Evolutionary conservation across 2,113 vertebrate species (phyloP).

Genomic region (Gallinago undulata): DNA sequence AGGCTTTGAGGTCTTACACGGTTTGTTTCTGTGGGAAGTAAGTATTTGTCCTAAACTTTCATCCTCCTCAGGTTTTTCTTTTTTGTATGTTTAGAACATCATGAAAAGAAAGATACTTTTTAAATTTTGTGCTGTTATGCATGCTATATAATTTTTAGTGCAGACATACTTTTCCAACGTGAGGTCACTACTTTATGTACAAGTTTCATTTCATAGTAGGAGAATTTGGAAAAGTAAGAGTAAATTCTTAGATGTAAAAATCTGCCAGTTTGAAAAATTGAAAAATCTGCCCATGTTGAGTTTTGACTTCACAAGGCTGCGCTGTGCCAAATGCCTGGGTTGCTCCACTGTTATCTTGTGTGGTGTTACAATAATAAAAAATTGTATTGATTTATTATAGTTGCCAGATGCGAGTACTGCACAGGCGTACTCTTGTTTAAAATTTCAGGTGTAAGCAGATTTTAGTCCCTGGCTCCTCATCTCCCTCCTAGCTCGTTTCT

Average conservation of each 20-base stretch:
- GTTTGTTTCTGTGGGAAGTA: neutral
- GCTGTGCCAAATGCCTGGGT: neutral
- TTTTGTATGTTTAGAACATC: neutral
- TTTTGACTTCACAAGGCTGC: neutral
- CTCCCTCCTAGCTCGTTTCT: constrained; percentile 35
- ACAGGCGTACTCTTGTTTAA: neutral
- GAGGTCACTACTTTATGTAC: neutral
- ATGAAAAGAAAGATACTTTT: neutral
- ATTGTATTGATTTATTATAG: constrained; percentile 18
- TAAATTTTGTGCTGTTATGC: neutral
- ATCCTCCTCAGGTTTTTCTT: neutral
- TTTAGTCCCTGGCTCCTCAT: constrained; percentile 40
- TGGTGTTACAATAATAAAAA: neutral
- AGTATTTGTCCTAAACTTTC: neutral
- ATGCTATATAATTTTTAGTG: neutral
- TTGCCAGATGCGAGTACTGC: neutral
- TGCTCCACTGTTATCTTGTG: neutral
- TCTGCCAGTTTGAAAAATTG: neutral
- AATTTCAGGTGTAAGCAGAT: constrained; percentile 56
- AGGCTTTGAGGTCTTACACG: neutral
- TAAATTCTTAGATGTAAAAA: neutral
- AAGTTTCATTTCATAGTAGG: neutral
- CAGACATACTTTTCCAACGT: neutral
- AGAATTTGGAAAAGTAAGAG: neutral
- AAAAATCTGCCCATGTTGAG: neutral